phyloP scores from a whole-genome alignment of 2,888 invertebrate species.

The Ypsolopha scabrella region DNA sequence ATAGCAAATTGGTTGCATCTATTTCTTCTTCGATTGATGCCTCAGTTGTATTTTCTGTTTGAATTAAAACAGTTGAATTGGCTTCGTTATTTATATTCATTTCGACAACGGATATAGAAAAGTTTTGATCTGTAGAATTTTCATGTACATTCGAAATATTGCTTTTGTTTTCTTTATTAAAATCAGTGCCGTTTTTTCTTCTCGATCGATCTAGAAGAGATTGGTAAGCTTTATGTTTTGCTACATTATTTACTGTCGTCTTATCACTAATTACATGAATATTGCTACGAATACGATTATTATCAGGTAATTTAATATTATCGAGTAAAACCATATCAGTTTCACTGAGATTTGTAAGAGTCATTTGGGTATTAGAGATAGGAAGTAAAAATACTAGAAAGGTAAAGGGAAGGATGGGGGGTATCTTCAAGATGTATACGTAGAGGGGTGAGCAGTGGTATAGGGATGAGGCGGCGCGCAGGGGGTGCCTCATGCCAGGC shows the following conservation, averaged over 20 bases:
- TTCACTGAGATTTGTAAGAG: constrained; percentile 11
- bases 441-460: constrained; percentile 46
- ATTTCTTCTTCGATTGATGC: not conserved
- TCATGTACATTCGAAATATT: too few relatives aligned
- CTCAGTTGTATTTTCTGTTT: too few relatives aligned
- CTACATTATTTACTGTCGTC: not conserved
- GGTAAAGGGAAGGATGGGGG: constrained; percentile 27
- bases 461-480: constrained; percentile 29
- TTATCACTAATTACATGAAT: constrained; percentile 4
- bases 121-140: too few relatives aligned
- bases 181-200: constrained; percentile 28
- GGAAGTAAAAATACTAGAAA: constrained; percentile 28
- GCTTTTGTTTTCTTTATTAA: not conserved
- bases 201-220: constrained; percentile 39
- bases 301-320: too few relatives aligned
- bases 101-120: not conserved
- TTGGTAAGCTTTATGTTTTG: constrained; percentile 28
- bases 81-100: constrained; percentile 4
- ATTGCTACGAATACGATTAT: not conserved
- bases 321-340: not conserved
- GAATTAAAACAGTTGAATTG: not conserved
- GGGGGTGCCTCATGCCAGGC: constrained; percentile 59
- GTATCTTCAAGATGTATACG: constrained; percentile 37
- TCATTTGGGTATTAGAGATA: constrained; percentile 37
- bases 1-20: constrained; percentile 8